These are phyloP conservation scores for Petrophora chlorosata DNA, from an alignment of 2,888 invertebrate species.

Conservation along the genomic window DNA sequence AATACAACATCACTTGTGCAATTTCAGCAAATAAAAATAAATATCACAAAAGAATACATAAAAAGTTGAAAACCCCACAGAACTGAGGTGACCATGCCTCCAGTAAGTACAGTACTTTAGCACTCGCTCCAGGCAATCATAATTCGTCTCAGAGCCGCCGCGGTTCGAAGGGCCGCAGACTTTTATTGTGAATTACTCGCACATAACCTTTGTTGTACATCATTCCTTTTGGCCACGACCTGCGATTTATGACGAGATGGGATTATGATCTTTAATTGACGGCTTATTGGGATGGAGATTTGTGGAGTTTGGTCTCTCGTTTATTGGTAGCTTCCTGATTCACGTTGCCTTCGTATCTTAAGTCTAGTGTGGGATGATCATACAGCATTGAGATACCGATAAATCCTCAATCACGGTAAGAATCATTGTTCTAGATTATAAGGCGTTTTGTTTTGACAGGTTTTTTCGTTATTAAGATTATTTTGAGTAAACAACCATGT, in stretches of 20 bases:
- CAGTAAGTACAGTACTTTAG: constrained; percentile 46
- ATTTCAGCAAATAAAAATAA: not conserved
- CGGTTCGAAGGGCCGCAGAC: constrained; percentile 51
- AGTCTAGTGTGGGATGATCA: no score
- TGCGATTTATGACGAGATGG: constrained; percentile 41
- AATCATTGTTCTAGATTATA: no score
- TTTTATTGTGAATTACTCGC: constrained; percentile 81
- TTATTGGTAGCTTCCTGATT: no score
- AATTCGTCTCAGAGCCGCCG: constrained; percentile 66
- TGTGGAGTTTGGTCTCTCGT: constrained; percentile 1
- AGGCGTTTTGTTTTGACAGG: no score
- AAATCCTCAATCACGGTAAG: no score
- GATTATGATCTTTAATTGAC: constrained; percentile 29
- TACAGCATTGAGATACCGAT: no score
- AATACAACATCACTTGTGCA: no score
- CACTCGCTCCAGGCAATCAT: constrained; percentile 62
- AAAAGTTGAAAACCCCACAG: not conserved
- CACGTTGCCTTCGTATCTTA: no score
- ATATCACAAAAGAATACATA: not conserved
- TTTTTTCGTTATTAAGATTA: not conserved
- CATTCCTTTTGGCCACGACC: constrained; percentile 47
- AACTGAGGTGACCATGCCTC: constrained; percentile 36
- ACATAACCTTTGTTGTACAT: constrained; percentile 56
- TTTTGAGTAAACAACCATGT: constrained; percentile 10
- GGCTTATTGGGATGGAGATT: constrained; percentile 16